Evolutionary conservation across 2,888 invertebrate species (phyloP), one percentile per base, ranked within the genome.

Genomic region (Papilio elwesi): DNA sequence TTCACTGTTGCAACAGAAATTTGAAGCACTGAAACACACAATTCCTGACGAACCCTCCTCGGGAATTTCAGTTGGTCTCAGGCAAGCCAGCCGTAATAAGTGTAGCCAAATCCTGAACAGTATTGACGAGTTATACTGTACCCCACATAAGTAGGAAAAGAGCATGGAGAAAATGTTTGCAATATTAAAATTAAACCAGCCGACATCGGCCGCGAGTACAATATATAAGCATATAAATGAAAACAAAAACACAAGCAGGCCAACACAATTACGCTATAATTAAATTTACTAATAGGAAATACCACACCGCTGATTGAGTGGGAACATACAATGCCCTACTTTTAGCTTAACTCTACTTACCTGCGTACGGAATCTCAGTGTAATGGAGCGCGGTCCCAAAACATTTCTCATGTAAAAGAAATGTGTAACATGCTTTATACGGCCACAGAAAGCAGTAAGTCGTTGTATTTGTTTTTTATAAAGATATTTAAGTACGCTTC

Each of bases 401-500:
- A 53, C 48, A 72, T 68, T 68, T 72, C 63, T 55, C 68, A 68
- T 53, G 13, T 52, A 64, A 68, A 53, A 47, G n/a, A 16, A 47
- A 68, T 72, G 38, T 48, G 72, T 36, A 72, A 68, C 68, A 38
- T 43, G n/a, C 72, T 68, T 49, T 11, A 47, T 63, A 68, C 55
- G 52, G 53, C 6, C 36, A 38, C 11, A 49, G 12, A 26, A 47
- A 7, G 16, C 11, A n/a, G 36, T 26, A 16, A 36, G 52, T 4
- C 26, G 26, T 1, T n/a, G 6, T 10, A 13, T 47, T 36, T 38
- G 59, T 57, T 51, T 16, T 57, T 51, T 16, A 36, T 63, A 13
- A 64, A 70, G 53, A 64, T 43, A 47, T 70, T 70, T 63, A 48
- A 38, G n/a, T 51, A 1, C 10, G n/a, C 26, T 15, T 12, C 6